Conservation (phyloP, 2,888 invertebrate species). For the Dolichomitus sp. region DNA sequence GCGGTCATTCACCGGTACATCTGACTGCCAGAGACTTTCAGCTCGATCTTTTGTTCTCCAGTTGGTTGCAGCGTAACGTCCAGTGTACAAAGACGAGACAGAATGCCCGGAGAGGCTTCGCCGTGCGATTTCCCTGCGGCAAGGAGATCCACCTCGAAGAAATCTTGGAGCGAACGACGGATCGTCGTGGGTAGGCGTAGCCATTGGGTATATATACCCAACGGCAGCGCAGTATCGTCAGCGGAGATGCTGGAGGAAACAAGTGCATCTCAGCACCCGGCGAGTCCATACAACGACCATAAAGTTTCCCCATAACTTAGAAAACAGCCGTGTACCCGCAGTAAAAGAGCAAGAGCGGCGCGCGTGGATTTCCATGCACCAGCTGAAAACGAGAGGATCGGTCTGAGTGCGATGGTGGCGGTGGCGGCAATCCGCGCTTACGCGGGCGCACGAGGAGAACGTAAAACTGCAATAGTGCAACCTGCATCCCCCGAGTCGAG, state of each 20-base stretch:
- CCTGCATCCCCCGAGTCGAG: conserved; percentile 31
- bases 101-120: not conserved
- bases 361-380: conserved; percentile 80
- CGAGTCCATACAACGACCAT: conserved; percentile 71
- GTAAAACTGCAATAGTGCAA: conserved; percentile 40
- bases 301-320: conserved; percentile 84
- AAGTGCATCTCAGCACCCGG: conserved; percentile 15
- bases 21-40: not conserved
- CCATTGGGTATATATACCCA: not conserved
- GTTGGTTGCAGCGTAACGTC: not conserved
- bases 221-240: conserved; percentile 13
- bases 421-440: conserved; percentile 47
- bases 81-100: not conserved
- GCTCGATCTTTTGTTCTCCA: conserved; percentile 10
- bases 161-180: not conserved
- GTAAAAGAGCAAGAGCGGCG: conserved; percentile 23
- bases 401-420: not conserved
- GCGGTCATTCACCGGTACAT: conserved; percentile 5
- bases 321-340: conserved; percentile 74
- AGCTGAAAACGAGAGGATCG: conserved; percentile 76
- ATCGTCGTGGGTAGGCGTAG: conserved; percentile 25
- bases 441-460: conserved; percentile 32
- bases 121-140: conserved; percentile 24
- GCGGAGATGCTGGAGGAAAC: conserved; percentile 39
- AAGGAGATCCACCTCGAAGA: conserved; percentile 1